Evolutionary conservation across 2,113 vertebrate species (phyloP).

Genomic region (Apeltes quadracus): DNA sequence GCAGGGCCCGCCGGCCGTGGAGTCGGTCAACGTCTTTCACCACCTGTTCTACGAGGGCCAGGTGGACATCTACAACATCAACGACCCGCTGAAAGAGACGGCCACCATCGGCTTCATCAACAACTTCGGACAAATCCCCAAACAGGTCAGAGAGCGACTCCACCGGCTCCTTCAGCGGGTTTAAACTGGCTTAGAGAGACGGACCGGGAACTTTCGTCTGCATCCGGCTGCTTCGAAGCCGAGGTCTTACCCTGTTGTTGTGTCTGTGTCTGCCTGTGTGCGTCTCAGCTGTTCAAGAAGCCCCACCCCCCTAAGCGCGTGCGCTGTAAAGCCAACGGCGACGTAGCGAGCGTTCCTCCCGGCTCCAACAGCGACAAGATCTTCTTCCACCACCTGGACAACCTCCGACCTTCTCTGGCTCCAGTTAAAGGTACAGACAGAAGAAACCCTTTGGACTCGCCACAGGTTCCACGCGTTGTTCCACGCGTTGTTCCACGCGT

Average conservation of each 20-base stretch:
- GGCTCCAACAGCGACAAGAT: conserved; percentile 91
- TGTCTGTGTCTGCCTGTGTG: background rate
- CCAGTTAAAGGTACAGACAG: conserved; percentile 90
- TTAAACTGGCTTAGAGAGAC: too few species aligned
- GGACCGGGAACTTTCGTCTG: background rate
- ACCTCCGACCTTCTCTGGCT: conserved; percentile 91
- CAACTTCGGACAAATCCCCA: conserved; percentile 99
- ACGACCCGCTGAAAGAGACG: conserved; percentile 97
- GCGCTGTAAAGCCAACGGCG: conserved; percentile 89
- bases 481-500: too few species aligned
- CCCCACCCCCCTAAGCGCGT: conserved; percentile 98
- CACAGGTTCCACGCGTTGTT: too few species aligned
- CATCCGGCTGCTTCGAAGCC: background rate
- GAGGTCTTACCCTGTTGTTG: background rate
- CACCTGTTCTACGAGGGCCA: conserved; percentile 99
- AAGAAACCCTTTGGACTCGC: background rate
- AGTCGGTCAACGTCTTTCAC: conserved; percentile 98
- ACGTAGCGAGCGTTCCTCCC: conserved; percentile 80
- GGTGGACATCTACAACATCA: conserved; percentile 99
- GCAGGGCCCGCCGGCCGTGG: conserved; percentile 95
- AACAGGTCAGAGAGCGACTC: conserved; percentile 85
- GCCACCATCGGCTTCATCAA: conserved; percentile 99
- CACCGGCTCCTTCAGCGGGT: background rate
- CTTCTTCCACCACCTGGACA: conserved; percentile 98
- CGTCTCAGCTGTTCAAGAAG: conserved; percentile 93